Base-by-base conservation (phyloP, 1,140 invertebrate genomes). In the Campoletis sonorensis region DNA sequence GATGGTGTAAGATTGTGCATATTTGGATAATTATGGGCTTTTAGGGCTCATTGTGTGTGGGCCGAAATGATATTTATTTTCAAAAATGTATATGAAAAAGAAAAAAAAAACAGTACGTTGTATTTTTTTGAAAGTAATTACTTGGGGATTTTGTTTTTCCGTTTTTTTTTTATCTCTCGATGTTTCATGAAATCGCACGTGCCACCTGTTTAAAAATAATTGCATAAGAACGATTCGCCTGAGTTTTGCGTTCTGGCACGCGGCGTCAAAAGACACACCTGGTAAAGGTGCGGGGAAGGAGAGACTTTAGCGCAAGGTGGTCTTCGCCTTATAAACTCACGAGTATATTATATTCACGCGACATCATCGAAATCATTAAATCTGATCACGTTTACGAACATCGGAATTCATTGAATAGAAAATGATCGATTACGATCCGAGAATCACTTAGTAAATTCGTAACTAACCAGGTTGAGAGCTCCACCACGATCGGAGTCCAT, bases 401-500 rank as follows among this genome's bases (percentile, higher is more conserved):
- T 54, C 61, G 23, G 23, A 64, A 26, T 64, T 23, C 23, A 23
- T 64, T 27, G n/a, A 26, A 64, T 64, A 15, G 61, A 23, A 3
- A 64, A 23, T 64, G n/a, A 64, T 64, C 3, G 61, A 64, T 64
- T 16, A 64, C 21, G 54, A 23, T 23, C 21, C 2, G 15, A 2
- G n/a, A 64, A 64, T 64, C 11, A 13, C n/a, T 23, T 23, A 23
- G 23, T 27, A 26, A 26, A 26, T 26, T 64, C 61, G 61, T 15
- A 21, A 89, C 87, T 90, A 80, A 94, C 93, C 90, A 94, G 85
- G 82, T 94, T 94, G 26, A 94, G 92, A 15, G 93, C 93, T 81
- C 92, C 92, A 83, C 92, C 92, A 84, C 92, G 90, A 78, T 94
- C 93, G 13, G 93, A 93, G 77, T 93, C 93, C 86, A 93, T 91